These are phyloP conservation scores for Tortrix viridana DNA, from an alignment of 2,888 invertebrate species.

Conservation along the genomic window DNA sequence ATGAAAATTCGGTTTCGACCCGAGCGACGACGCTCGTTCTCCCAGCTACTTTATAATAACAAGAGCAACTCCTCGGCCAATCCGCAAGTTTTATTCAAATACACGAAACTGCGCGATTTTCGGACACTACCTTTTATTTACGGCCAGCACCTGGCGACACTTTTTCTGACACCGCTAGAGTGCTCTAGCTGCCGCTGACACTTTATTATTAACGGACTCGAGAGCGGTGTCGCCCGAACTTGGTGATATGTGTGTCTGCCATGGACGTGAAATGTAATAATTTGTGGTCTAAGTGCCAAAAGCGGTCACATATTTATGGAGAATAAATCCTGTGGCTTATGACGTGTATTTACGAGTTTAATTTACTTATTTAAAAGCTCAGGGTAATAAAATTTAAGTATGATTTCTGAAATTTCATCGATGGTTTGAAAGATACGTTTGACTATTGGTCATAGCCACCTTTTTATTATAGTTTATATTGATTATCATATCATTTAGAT, in stretches of 20 bases:
- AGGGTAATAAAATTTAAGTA: background rate
- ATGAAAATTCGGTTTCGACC: too few species aligned
- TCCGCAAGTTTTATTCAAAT: slow-evolving; percentile 25
- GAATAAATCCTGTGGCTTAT: slow-evolving; percentile 21
- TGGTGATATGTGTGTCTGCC: slow-evolving; percentile 40
- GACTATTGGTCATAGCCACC: too few species aligned
- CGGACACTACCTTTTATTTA: slow-evolving; percentile 53
- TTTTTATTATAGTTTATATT: too few species aligned
- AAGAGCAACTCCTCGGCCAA: background rate
- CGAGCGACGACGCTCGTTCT: too few species aligned
- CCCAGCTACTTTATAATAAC: too few species aligned
- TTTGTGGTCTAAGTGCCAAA: slow-evolving; percentile 18
- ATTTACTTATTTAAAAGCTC: slow-evolving; percentile 6
- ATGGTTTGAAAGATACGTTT: too few species aligned
- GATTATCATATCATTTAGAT: too few species aligned
- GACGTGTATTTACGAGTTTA: slow-evolving; percentile 13
- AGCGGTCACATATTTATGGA: slow-evolving; percentile 28
- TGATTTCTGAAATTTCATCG: too few species aligned
- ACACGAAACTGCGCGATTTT: slow-evolving; percentile 16
- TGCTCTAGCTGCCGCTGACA: slow-evolving; percentile 60
- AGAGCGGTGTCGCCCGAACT: slow-evolving; percentile 45
- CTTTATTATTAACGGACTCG: slow-evolving; percentile 61
- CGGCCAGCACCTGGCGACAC: slow-evolving; percentile 61
- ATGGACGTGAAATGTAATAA: slow-evolving; percentile 28
- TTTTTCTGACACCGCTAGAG: slow-evolving; percentile 57